Evolutionary conservation across 1,140 invertebrate genomes (phyloP), one percentile per base, ranked within the genome.

Genomic region (Temnothorax curvispinosus): DNA sequence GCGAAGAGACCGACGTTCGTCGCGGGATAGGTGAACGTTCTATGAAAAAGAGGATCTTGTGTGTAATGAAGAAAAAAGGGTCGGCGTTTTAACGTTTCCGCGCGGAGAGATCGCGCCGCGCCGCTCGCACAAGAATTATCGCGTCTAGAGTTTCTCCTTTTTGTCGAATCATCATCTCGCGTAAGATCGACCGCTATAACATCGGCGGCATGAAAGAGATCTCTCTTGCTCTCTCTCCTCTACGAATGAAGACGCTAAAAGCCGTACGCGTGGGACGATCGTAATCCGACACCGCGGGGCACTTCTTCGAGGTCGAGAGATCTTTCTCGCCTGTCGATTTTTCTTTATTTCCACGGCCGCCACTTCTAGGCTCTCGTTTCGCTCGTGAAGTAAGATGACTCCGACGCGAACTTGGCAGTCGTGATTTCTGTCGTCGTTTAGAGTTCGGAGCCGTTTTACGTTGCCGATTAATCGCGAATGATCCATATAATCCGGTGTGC

Each of bases 161-260:
- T 87, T 64, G 74, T 88, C 65, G 84, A 86, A 89, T 89, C 81
- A 85, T 87, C 90, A 84, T 87, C 87, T 75, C 86, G 47, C 41
- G 35, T 58, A 44, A 47, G 71, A 69, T 58, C 87, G 81, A 88
- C 86, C 62, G 60, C 58, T 44, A 62, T 6, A 6, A 5, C 81
- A 78, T 71, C 74, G 74, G 38, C 82, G 65, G 64, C 56, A 47
- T 82, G 78, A 88, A 87, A 88, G 81, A 54, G 62, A 85, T 65
- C 75, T 50, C 11, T 54, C n/a, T 47, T n/a, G 27, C 27, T 69
- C 52, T 58, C 18, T 41, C 80, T 35, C 27, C 64, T 85, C 64
- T 9, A 54, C 87, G 80, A 74, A 89, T 85, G 75, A 88, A 85
- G 65, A 69, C 35, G 78, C 67, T 47, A 76, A 74, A 84, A 88